phyloP scores from a whole-genome alignment of 2,888 invertebrate species.

The Xylocampa areola region DNA sequence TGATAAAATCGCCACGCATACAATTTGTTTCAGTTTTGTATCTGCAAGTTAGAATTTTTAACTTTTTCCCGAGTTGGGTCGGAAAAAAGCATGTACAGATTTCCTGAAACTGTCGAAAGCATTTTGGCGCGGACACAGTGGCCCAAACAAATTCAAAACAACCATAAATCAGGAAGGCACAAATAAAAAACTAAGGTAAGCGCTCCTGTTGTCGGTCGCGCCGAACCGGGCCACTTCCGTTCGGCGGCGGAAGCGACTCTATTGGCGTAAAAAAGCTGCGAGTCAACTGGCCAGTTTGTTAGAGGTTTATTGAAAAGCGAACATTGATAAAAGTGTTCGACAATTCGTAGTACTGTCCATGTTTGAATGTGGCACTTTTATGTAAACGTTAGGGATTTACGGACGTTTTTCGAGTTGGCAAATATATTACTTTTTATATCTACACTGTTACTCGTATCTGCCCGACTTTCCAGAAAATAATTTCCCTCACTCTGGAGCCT shows the following conservation, averaged over 20 bases:
- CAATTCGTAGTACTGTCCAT: constrained; percentile 62
- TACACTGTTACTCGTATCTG: too few species aligned
- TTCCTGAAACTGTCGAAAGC: constrained; percentile 80
- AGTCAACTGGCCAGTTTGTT: constrained; percentile 83
- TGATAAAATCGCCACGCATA: constrained; percentile 18
- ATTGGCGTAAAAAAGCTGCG: constrained; percentile 86
- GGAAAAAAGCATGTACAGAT: constrained; percentile 67
- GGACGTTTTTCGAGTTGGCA: constrained; percentile 35
- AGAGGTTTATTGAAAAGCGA: constrained; percentile 79
- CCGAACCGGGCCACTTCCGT: constrained; percentile 82
- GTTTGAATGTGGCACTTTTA: constrained; percentile 66
- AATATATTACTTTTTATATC: constrained; percentile 12
- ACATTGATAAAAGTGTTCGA: constrained; percentile 78
- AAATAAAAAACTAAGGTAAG: constrained; percentile 90
- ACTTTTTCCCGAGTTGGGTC: constrained; percentile 59
- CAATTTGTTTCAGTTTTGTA: constrained; percentile 15
- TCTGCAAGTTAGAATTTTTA: constrained; percentile 47
- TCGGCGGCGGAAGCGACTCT: constrained; percentile 79
- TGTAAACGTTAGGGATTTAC: constrained; percentile 63
- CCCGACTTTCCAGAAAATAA: background rate
- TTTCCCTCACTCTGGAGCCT: background rate
- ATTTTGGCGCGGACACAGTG: constrained; percentile 79
- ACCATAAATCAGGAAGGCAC: constrained; percentile 85
- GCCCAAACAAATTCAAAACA: constrained; percentile 85
- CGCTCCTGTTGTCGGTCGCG: constrained; percentile 86